phyloP scores from a whole-genome alignment of 2,113 vertebrate species.

The Serilophus lunatus region DNA sequence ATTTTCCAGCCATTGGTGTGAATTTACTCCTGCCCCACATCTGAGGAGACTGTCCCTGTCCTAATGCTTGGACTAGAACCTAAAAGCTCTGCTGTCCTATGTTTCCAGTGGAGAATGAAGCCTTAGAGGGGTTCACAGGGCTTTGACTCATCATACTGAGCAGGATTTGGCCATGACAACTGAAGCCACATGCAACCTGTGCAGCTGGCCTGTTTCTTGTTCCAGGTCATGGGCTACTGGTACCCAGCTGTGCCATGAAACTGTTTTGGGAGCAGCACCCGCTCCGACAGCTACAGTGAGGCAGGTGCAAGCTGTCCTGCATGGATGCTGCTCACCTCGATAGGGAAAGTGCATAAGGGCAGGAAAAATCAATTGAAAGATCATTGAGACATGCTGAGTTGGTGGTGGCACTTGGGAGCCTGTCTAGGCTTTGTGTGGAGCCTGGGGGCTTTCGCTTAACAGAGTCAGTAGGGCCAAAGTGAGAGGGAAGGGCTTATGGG shows the following conservation, averaged over 20 bases:
- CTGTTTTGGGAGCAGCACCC: background rate
- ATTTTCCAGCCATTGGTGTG: background rate
- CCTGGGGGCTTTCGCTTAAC: background rate
- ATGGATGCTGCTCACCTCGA: background rate
- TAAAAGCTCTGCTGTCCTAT: background rate
- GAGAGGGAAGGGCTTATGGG: background rate
- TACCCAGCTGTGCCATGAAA: background rate
- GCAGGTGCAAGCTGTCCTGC: rapidly evolving
- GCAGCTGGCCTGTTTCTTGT: background rate
- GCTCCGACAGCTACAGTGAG: rapidly evolving
- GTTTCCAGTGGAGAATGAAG: background rate
- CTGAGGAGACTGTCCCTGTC: background rate
- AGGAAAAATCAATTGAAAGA: background rate
- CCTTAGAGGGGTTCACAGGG: background rate
- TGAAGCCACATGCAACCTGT: background rate
- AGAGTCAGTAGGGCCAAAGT: background rate
- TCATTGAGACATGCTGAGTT: rapidly evolving
- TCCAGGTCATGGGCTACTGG: rapidly evolving
- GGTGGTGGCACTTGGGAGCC: background rate
- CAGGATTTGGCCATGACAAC: background rate
- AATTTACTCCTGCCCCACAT: background rate
- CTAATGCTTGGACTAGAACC: background rate
- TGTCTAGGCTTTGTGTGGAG: background rate
- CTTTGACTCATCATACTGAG: background rate
- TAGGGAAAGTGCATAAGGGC: background rate